Base-by-base conservation (phyloP, 2,797 vertebrate species). In the Neomorphus geoffroyi region DNA sequence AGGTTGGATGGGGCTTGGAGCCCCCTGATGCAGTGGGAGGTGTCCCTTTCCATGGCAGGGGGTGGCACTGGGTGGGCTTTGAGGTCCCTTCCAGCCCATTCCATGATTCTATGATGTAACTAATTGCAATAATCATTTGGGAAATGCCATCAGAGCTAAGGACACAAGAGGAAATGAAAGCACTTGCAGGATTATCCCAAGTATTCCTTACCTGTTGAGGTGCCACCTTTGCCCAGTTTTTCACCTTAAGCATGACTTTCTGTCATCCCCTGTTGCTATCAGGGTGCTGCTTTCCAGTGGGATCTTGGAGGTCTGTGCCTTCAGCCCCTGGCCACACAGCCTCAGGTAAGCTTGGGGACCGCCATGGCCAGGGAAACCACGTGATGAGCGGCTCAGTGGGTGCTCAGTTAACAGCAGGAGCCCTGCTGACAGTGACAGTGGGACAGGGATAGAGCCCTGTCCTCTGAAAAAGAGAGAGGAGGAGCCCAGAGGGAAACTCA, bases 371-470 rank as follows among this genome's bases (percentile, higher is more conserved):
- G 19, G 50, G 35, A 48, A 77, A 23, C 57, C 70, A 32, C 14
- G 15, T 2, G 21, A 67, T 6, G 32, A 67, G 24, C 35, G 62
- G 23, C 17, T 14, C 9, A 14, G 18, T 18, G 12, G 28, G 9
- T 43, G 41, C 61, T 43, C 32, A 12, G 18, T 46, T 13, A 45
- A 35, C 43, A 39, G 33, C 39, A n/a, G 41, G 35, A 67, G 48
- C 28, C 13, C 19, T 37, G 22, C n/a, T 0, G 3, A 37, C 7
- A 6, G 27, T 27, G 6, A 2, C 1, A 0, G 32, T 43, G 56
- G 32, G 48, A 19, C 24, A 19, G 32, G 48, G 23, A n/a, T 51
- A n/a, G 48, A 69, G 62, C 35, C 19, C 41, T 22, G 30, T 32
- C 70, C 37, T 86, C 51, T 57, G 50, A 46, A 69, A 67, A 87